phyloP scores from a whole-genome alignment of 2,113 vertebrate genomes.

The Oplegnathus fasciatus region DNA sequence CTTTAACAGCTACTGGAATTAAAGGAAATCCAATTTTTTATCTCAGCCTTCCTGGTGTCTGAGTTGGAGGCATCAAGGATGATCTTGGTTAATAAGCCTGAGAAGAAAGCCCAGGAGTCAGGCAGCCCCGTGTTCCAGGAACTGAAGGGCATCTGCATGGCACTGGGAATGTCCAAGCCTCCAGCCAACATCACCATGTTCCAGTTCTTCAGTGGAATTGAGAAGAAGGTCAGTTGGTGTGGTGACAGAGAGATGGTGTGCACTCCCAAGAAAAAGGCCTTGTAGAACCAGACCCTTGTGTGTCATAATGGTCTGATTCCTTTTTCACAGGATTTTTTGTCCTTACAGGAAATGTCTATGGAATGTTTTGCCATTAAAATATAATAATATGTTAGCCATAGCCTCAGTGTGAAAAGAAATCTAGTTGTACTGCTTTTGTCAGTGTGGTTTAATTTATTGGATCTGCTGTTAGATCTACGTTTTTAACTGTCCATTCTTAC shows the following conservation, averaged over 20 bases:
- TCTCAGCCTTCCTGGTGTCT: conserved; percentile 94
- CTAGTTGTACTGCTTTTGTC: background rate
- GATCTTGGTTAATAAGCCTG: conserved; percentile 91
- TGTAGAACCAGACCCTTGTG: too few species aligned
- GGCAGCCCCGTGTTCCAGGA: conserved; percentile 95
- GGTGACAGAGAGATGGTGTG: background rate
- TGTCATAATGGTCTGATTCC: too few species aligned
- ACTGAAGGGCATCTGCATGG: conserved; percentile 96
- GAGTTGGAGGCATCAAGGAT: conserved; percentile 97
- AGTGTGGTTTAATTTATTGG: background rate
- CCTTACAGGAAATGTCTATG: background rate
- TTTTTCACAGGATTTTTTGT: too few species aligned
- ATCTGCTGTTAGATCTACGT: background rate
- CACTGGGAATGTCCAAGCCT: conserved; percentile 98
- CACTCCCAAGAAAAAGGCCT: background rate
- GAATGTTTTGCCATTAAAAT: background rate
- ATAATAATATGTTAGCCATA: background rate
- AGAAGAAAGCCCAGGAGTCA: conserved; percentile 90
- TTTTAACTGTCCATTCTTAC: background rate
- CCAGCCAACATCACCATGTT: conserved; percentile 98
- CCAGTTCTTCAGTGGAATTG: conserved; percentile 99
- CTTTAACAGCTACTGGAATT: background rate
- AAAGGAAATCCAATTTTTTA: conserved; percentile 50
- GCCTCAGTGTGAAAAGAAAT: background rate
- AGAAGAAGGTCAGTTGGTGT: conserved; percentile 91